These are phyloP conservation scores for Ceratosolen fusciceps DNA, from an alignment of 1,140 invertebrate species.

Conservation along the genomic window DNA sequence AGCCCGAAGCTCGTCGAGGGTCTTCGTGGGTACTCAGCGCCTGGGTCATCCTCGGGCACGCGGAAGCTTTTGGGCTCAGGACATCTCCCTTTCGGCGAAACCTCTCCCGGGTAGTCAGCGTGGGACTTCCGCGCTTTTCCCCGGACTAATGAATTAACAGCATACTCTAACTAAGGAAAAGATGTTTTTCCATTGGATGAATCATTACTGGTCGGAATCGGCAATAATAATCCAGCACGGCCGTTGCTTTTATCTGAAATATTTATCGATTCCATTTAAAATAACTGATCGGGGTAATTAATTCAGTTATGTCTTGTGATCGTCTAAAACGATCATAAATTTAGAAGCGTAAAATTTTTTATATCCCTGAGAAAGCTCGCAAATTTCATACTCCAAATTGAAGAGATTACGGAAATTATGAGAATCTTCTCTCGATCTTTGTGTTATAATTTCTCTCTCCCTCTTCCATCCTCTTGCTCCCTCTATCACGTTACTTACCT, in stretches of 20 bases:
- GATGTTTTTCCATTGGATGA: too few relatives aligned
- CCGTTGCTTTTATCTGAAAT: not conserved
- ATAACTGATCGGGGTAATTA: not conserved
- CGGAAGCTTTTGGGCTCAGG: too few relatives aligned
- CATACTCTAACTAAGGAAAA: too few relatives aligned
- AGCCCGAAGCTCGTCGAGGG: too few relatives aligned
- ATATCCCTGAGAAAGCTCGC: not conserved
- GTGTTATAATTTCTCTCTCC: not conserved
- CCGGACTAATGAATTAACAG: too few relatives aligned
- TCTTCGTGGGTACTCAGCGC: too few relatives aligned
- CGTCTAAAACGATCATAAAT: not conserved
- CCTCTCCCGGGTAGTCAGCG: too few relatives aligned
- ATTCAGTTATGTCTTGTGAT: not conserved
- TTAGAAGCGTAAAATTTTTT: slow-evolving; percentile 11
- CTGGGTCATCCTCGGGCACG: too few relatives aligned
- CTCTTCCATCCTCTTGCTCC: not conserved
- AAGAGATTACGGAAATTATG: slow-evolving; percentile 32
- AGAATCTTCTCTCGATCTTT: not conserved
- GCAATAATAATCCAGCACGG: not conserved
- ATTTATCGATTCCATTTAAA: not conserved
- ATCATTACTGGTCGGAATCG: too few relatives aligned
- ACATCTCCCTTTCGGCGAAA: too few relatives aligned
- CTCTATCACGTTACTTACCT: not conserved
- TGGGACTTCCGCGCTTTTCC: too few relatives aligned
- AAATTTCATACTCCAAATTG: slow-evolving; percentile 11